Evolutionary conservation across 2,113 vertebrate species (phyloP), one percentile per base, ranked within the genome.

Genomic region (Ranitomeya imitator): DNA sequence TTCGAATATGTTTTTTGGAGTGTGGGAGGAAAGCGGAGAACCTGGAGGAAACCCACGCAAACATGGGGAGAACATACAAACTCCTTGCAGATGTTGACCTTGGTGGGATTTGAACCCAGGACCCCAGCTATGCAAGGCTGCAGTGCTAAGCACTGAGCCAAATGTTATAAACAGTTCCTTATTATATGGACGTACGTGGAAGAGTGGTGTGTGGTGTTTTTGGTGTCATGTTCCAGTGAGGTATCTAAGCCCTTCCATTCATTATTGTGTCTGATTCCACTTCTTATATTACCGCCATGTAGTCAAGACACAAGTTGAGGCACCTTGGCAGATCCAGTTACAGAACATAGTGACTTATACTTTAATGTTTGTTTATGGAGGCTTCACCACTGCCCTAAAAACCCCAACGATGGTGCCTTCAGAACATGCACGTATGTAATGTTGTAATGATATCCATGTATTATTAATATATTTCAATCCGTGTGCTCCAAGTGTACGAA

Each of bases 321-420:
- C 55, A n/a, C 55, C 79, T 60, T 80, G 14, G 23, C 55, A 37
- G 55, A 80, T 80, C 19, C 23, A 60, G 55, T 80, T 80, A 80
- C 79, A 80, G 79, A 80, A 26, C 78, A 18, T 79, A 55, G 77
- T 15, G 14, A 23, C 77, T 78, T 19, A 57, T 79, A n/a, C n/a
- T 79, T 23, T 57, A 26, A 23, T 57, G 54, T 37, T 71, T 26
- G 26, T 79, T 79, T 79, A 16, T 10, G 23, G 78, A 59, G 6
- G 54, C n/a, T 54, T 59, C 13, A 26, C 14, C 54, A 55, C 77
- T 79, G 77, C 15, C 10, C 23, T 6, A 79, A 79, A 79, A 2
- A 7, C 9, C 31, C n/a, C n/a, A 60, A 60, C 10, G 10, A 37
- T 80, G 23, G n/a, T 55, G 19, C 13, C 54, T 5, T 26, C 79